Conservation (phyloP, 2,888 invertebrate species). For the Aphodius sticticus region DNA sequence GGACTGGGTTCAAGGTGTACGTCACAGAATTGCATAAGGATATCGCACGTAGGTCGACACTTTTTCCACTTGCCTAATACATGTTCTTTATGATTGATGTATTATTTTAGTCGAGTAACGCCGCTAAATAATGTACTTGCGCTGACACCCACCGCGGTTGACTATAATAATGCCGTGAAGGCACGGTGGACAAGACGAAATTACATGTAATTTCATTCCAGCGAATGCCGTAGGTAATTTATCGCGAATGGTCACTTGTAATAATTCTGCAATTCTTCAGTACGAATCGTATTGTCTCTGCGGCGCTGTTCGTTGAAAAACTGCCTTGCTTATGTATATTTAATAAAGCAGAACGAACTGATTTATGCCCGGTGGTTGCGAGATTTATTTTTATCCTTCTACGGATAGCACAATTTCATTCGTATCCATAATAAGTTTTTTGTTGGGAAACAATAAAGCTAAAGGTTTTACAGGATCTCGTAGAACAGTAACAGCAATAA, state of each 20-base stretch:
- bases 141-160: neutral
- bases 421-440: neutral
- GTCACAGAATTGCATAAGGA: neutral
- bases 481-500: neutral
- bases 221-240: neutral
- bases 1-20: constrained; percentile 4
- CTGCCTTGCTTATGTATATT: neutral
- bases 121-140: neutral
- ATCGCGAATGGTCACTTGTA: neutral
- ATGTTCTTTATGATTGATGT: neutral
- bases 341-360: constrained; percentile 4
- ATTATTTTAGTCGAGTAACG: constrained; percentile 4
- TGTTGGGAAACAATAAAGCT: neutral
- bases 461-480: neutral
- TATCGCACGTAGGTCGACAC: neutral
- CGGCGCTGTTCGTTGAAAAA: neutral
- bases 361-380: neutral
- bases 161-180: constrained; percentile 4
- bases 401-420: neutral
- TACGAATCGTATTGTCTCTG: neutral
- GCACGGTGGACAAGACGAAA: neutral
- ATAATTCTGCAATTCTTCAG: neutral
- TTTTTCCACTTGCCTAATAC: constrained; percentile 4
- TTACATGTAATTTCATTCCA: constrained; percentile 4
- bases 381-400: constrained; percentile 4